Evolutionary conservation across 2,888 invertebrate species (phyloP).

Genomic region (Pachliopta kotzebuea): DNA sequence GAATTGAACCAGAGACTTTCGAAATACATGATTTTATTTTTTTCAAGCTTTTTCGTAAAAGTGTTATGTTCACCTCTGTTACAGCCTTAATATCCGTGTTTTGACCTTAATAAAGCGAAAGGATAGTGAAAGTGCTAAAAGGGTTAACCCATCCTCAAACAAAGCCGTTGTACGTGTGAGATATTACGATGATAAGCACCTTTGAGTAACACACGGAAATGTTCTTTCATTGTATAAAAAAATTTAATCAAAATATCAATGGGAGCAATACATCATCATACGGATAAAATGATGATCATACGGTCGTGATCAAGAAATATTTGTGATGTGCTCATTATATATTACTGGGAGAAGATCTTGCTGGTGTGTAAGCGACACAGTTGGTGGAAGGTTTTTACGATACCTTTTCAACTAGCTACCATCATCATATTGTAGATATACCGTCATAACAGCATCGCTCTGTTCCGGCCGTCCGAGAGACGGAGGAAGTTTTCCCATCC

Average conservation of each 20-base stretch:
- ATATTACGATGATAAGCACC: slow-evolving; percentile 11
- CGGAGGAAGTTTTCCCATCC: no score
- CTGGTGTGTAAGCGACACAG: no score
- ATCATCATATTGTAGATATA: no score
- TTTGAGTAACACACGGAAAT: slow-evolving; percentile 2
- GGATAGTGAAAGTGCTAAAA: slow-evolving; percentile 15
- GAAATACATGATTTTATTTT: background rate
- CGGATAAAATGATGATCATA: no score
- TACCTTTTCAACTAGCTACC: no score
- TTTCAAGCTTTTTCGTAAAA: background rate
- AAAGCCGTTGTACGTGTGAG: slow-evolving; percentile 18
- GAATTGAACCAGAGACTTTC: background rate
- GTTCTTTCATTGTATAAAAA: background rate
- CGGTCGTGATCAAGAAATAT: no score
- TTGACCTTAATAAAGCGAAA: slow-evolving; percentile 18
- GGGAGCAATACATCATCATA: no score
- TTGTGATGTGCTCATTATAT: no score
- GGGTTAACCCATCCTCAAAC: slow-evolving; percentile 19
- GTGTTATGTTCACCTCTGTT: background rate
- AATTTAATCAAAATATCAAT: background rate
- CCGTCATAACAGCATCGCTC: no score
- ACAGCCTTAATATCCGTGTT: background rate
- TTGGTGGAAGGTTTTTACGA: no score
- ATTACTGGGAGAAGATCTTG: no score
- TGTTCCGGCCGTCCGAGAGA: no score